Evolutionary conservation across 2,797 vertebrate genomes (phyloP).

Genomic region (Graptemys geographica): DNA sequence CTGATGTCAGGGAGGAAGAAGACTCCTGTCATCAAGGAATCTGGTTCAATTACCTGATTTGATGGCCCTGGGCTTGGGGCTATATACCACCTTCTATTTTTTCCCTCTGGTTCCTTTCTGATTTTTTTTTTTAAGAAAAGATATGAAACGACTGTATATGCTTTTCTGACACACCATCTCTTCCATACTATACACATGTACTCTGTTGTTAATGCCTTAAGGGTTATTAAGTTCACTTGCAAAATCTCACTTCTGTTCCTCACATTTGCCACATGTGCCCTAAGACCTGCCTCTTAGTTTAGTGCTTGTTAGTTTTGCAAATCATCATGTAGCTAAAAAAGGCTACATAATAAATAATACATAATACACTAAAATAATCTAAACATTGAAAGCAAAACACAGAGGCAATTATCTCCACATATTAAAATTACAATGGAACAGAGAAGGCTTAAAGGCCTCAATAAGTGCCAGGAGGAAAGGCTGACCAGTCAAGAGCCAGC

Average conservation of each 20-base stretch:
- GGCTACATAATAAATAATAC: constrained; percentile 3
- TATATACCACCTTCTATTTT: constrained; percentile 22
- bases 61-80: constrained; percentile 62
- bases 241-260: constrained; percentile 69
- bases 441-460: neutral
- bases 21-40: constrained; percentile 59
- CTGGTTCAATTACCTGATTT: constrained; percentile 58
- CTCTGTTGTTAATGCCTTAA: constrained; percentile 42
- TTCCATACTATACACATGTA: constrained; percentile 66
- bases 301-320: constrained; percentile 63
- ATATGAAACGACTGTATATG: neutral
- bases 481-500: neutral
- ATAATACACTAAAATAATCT: neutral
- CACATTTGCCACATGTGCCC: constrained; percentile 73
- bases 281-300: constrained; percentile 71
- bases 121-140: neutral
- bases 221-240: constrained; percentile 68
- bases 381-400: neutral
- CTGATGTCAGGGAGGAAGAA: constrained; percentile 33
- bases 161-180: constrained; percentile 27
- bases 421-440: neutral
- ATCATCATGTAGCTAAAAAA: constrained; percentile 41
- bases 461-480: neutral
- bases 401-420: neutral
- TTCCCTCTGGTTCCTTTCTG: neutral